phyloP scores from a whole-genome alignment of 1,140 invertebrate species.

The Doryteuthis pealeii region DNA sequence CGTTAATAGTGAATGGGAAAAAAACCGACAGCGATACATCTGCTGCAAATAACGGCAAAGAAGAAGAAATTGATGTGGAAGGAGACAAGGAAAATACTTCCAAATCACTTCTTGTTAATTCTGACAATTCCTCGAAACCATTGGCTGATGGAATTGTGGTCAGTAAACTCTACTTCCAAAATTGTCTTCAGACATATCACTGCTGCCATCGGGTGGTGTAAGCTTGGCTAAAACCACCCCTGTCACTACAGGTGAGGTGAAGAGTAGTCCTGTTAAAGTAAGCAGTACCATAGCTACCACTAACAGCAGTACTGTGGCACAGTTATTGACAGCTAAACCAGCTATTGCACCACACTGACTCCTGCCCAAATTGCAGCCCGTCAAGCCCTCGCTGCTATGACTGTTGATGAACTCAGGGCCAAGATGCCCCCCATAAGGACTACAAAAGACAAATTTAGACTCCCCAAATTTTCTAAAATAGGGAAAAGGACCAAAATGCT shows the following conservation, averaged over 20 bases:
- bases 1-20: slow-evolving; percentile 5
- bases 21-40: not conserved
- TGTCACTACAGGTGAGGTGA: not conserved
- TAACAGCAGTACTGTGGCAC: slow-evolving; percentile 29
- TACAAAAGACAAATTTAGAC: slow-evolving; percentile 45
- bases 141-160: not conserved
- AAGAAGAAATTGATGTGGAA: slow-evolving; percentile 9
- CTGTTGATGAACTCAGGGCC: slow-evolving; percentile 44
- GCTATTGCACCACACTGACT: slow-evolving; percentile 28
- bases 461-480: slow-evolving; percentile 37
- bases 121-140: not conserved
- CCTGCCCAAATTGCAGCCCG: slow-evolving; percentile 37
- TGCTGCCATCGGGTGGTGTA: not conserved
- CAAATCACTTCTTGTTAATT: slow-evolving; percentile 3
- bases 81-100: slow-evolving; percentile 5
- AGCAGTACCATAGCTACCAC: not conserved
- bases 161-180: not conserved
- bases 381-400: slow-evolving; percentile 47
- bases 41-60: not conserved
- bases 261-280: not conserved
- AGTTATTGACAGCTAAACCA: slow-evolving; percentile 35
- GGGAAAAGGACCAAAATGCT: slow-evolving; percentile 29
- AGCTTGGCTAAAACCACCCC: not conserved
- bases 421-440: slow-evolving; percentile 47
- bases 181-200: slow-evolving; percentile 6